phyloP scores from a whole-genome alignment of 2,888 invertebrate genomes.

The Trichacis sp. region DNA sequence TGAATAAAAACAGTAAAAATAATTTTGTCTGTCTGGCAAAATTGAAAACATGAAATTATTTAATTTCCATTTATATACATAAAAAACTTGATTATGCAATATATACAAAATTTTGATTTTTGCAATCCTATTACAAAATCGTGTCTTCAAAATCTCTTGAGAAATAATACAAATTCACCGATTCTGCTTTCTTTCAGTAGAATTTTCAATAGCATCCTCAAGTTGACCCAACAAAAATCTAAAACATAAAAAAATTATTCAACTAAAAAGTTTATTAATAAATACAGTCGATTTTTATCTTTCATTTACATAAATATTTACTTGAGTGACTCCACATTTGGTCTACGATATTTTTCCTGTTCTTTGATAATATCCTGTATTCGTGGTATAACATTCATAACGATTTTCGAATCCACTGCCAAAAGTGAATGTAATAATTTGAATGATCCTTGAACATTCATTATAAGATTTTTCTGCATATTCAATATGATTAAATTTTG shows the following conservation, averaged over 20 bases:
- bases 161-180: no score
- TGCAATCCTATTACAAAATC: no score
- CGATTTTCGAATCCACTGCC: constrained; percentile 44
- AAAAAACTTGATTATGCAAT: no score
- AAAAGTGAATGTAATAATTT: constrained; percentile 53
- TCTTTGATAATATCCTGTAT: constrained; percentile 53
- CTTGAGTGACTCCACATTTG: constrained; percentile 57
- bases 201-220: constrained; percentile 10
- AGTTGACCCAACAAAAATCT: constrained; percentile 46
- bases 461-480: constrained; percentile 49
- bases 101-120: no score
- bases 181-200: no score
- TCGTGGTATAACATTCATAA: constrained; percentile 45
- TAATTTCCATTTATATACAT: no score
- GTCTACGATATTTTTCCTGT: constrained; percentile 49
- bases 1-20: no score
- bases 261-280: not conserved
- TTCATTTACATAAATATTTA: constrained; percentile 35
- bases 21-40: no score
- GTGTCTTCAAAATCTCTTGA: no score
- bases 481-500: not conserved
- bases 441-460: constrained; percentile 52
- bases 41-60: no score
- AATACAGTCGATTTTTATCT: not conserved
- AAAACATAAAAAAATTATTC: constrained; percentile 17